Evolutionary conservation across 2,888 invertebrate species (phyloP), one percentile per base, ranked within the genome.

Genomic region (Ophion obscuratus): DNA sequence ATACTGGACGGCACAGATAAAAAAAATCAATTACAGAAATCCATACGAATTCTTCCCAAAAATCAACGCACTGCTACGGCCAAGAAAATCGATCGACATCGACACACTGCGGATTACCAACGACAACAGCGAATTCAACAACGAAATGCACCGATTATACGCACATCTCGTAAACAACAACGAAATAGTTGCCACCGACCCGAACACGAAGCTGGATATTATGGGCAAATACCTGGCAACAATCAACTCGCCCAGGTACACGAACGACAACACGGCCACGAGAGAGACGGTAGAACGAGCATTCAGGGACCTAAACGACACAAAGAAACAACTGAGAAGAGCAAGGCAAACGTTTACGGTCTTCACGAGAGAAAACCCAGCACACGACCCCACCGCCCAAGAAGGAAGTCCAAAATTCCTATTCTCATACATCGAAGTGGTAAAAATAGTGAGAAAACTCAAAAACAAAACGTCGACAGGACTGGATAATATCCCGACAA

Each of bases 181-280:
- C 27, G 36, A 79, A 20, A n/a, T 44, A 3, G 40, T 70, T 6
- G 44, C 75, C 36, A 61, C 79, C 20, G 73, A 81, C 2, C 74
- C 77, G 4, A 24, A 59, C 0, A n/a, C 59, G 2, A 83, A 83
- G 44, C 47, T 82, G 0, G 47, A 79, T 3, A n/a, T 70, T 0
- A 75, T 85, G 2, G 85, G 82, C 5, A 27, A 73, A 17, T 73
- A 73, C 67, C 61, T 7, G 17, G 75, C 62, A 11, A 7, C 59
- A 40, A 74, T 74, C 7, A 74, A 61, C 40, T 75, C 64, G 1
- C 74, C 79, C 0, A 74, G 79, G n/a, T 79, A 85, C 14, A 61
- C 79, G 0, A 85, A 85, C 59, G 11, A 47, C 3, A 68, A 59
- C 27, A 27, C 75, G 6, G 40, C 1, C 0, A 73, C 59, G 10